Evolutionary conservation across 2,888 invertebrate species (phyloP).

Genomic region (Netelia fuscicornis): DNA sequence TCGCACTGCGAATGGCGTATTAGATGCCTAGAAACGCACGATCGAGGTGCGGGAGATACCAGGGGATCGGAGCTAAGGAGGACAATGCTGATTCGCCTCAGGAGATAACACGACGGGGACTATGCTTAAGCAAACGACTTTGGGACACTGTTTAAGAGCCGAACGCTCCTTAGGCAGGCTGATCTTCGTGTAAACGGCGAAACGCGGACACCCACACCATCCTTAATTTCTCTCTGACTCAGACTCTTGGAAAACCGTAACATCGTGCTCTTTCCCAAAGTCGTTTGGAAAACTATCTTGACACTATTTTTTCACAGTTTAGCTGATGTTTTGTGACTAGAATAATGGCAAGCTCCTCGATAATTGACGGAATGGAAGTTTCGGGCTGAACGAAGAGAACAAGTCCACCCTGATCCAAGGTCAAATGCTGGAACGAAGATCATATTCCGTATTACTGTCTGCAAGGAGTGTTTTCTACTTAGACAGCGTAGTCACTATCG

Average conservation of each 20-base stretch:
- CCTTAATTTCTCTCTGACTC: conserved; percentile 37
- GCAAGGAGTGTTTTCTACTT: neutral
- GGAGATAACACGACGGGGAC: conserved; percentile 75
- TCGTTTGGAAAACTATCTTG: neutral
- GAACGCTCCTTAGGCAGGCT: neutral
- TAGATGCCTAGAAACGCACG: conserved; percentile 47
- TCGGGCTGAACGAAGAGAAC: neutral
- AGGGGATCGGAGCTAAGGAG: conserved; percentile 68
- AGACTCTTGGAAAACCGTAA: neutral
- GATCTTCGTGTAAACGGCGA: conserved; percentile 46
- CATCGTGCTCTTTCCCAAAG: neutral
- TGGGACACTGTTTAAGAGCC: conserved; percentile 60
- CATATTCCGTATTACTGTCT: neutral
- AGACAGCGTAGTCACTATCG: neutral
- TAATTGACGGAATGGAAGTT: neutral
- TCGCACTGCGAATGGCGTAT: conserved; percentile 42
- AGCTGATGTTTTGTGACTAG: neutral
- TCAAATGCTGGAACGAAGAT: conserved; percentile 4
- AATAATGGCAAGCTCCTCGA: neutral
- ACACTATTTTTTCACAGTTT: neutral
- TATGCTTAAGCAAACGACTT: conserved; percentile 76
- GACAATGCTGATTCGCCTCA: conserved; percentile 83
- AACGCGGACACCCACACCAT: conserved; percentile 8
- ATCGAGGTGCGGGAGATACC: conserved; percentile 40
- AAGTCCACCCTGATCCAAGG: neutral